Evolutionary conservation across 2,113 vertebrate genomes (phyloP).

Genomic region (Tiliqua scincoides): DNA sequence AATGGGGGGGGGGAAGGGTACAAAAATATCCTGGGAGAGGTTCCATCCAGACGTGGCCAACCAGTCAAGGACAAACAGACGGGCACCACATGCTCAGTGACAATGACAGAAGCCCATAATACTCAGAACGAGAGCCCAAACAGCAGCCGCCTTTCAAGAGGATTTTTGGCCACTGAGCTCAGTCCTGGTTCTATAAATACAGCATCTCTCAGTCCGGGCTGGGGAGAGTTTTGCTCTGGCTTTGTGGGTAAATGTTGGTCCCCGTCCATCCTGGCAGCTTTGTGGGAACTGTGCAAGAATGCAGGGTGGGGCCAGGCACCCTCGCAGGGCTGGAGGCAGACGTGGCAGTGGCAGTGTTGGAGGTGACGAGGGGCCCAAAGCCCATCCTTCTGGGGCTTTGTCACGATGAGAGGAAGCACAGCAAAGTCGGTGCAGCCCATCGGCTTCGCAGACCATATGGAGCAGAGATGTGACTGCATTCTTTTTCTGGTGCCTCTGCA

Average conservation of each 20-base stretch:
- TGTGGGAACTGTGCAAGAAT: not conserved
- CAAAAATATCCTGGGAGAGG: too few relatives aligned
- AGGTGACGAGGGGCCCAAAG: not conserved
- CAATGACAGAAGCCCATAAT: accelerated
- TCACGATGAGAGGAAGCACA: not conserved
- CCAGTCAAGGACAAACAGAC: not conserved
- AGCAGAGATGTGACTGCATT: slow-evolving; percentile 63
- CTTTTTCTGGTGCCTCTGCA: slow-evolving; percentile 49
- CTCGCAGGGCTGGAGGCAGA: not conserved
- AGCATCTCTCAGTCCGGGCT: not conserved
- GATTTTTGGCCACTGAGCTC: not conserved
- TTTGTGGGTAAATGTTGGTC: not conserved
- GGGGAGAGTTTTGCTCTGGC: not conserved
- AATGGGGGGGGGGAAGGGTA: too few relatives aligned
- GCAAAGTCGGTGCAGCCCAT: slow-evolving; percentile 61
- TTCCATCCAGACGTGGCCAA: not conserved
- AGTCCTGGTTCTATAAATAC: not conserved
- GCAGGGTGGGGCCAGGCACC: too few relatives aligned
- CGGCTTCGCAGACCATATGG: slow-evolving; percentile 55
- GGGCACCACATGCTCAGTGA: too few relatives aligned
- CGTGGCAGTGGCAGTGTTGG: not conserved
- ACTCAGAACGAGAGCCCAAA: not conserved
- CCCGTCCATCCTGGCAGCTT: not conserved
- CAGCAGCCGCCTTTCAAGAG: not conserved
- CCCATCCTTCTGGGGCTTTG: not conserved